Evolutionary conservation across 2,113 vertebrate species (phyloP), one percentile per base, ranked within the genome.

Genomic region (Genyomyrus donnyi): DNA sequence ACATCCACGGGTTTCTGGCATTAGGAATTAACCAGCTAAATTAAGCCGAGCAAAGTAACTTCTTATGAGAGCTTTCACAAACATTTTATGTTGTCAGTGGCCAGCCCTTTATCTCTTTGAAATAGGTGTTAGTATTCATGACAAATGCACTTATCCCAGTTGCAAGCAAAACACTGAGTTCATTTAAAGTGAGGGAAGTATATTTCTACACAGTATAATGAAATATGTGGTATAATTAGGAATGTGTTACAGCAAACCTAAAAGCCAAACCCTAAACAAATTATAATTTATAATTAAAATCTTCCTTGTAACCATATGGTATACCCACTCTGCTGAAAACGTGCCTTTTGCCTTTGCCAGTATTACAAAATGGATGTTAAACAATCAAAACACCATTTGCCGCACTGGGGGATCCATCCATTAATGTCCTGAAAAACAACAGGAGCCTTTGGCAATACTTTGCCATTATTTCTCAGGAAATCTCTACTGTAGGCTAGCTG

Each of bases 331-430:
- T 90, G 91, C 90, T 89, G 80, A 93, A 93, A 93, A 90, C 89
- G 91, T 91, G 92, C 93, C 93, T 90, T 91, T 92, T 90, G 92
- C 66, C 42, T 92, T 93, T 90, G 89, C 88, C 91, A 88, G 93
- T 94, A 94, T 93, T 93, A 93, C 93, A 93, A 93, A 95, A 94
- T 92, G 93, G 94, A 95, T 95, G 94, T 95, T 95, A 95, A 96
- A 96, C 95, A 96, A 96, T 96, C 95, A 94, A 95, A 95, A 94
- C 93, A 91, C 93, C 94, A 95, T 95, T 95, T 92, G 93, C 92
- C 17, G 86, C 94, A 95, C 95, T 94, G 0, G 56, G 94, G 95
- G 95, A 94, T 50, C 92, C 90, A 93, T 94, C 89, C 91, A 74
- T 94, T 92, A 91, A 91, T 92, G 92, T 89, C 89, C 93, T 92